Conservation (phyloP, 1,140 invertebrate genomes). For the Zaprionus gabonicus region DNA sequence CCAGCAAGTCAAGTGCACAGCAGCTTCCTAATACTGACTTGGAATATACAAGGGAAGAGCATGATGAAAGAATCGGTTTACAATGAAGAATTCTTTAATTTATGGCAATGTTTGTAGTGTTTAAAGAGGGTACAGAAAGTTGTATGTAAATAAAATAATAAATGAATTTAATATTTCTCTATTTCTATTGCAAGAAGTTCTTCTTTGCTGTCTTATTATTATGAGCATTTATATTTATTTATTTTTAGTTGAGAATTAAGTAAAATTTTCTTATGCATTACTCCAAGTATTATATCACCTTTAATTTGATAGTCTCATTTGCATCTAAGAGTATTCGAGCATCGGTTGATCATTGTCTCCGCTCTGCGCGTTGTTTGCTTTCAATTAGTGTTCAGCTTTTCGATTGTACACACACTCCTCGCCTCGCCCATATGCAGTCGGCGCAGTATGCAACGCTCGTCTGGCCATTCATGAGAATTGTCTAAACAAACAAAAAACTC, state of each 20-base stretch:
- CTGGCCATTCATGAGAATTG: conserved; percentile 55
- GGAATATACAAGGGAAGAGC: neutral
- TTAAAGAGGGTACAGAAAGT: neutral
- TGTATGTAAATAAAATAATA: no score
- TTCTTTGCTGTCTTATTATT: no score
- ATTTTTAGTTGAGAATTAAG: no score
- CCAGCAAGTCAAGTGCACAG: conserved; percentile 52
- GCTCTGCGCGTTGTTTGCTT: conserved; percentile 64
- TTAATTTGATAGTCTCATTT: neutral
- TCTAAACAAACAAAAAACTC: conserved; percentile 73
- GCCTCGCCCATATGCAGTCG: neutral
- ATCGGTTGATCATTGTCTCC: neutral
- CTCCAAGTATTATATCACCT: neutral
- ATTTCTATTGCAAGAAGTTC: no score
- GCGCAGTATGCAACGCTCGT: conserved; percentile 35
- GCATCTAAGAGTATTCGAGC: conserved; percentile 3
- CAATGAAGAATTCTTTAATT: no score
- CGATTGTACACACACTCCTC: conserved; percentile 10
- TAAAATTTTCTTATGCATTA: neutral
- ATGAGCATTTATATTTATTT: no score
- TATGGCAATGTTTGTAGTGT: neutral
- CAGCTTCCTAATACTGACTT: conserved; percentile 17
- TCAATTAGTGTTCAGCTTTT: conserved; percentile 77
- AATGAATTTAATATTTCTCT: no score
- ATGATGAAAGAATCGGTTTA: neutral